These are phyloP conservation scores for Triops longicaudatus DNA, from an alignment of 1,140 invertebrate genomes.

Conservation along the genomic window DNA sequence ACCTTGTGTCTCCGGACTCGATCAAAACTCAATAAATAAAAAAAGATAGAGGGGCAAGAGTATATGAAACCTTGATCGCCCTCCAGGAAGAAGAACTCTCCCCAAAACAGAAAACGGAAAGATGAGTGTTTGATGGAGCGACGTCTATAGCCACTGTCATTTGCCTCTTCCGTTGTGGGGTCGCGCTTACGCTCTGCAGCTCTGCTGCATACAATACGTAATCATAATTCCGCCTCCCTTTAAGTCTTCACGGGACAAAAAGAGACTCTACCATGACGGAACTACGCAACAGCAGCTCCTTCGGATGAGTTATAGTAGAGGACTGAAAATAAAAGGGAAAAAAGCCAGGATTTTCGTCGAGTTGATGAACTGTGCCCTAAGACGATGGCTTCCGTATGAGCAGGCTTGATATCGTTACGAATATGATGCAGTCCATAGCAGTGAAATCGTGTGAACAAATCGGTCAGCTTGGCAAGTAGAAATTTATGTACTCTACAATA, in stretches of 20 bases:
- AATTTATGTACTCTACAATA: no score
- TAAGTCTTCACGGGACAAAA: background rate
- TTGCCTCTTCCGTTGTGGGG: background rate
- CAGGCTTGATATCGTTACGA: background rate
- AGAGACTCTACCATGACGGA: background rate
- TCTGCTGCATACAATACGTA: conserved; percentile 6
- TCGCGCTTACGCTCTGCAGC: background rate
- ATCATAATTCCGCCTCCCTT: conserved; percentile 9
- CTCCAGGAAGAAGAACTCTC: background rate
- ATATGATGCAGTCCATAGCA: background rate
- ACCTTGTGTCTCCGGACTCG: conserved; percentile 10
- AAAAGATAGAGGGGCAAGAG: background rate
- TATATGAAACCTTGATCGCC: background rate
- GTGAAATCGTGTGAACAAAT: background rate
- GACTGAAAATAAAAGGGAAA: background rate
- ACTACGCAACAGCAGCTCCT: background rate
- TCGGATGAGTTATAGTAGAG: background rate
- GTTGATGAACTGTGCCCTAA: background rate
- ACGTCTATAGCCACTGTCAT: conserved; percentile 10
- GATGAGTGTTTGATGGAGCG: conserved; percentile 14
- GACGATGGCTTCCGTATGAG: conserved; percentile 9
- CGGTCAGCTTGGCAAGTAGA: background rate
- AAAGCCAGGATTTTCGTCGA: background rate
- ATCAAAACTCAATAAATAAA: background rate
- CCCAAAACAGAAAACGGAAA: background rate